Evolutionary conservation across 1,140 invertebrate species (phyloP), one percentile per base, ranked within the genome.

Genomic region (Papilio helenus): DNA sequence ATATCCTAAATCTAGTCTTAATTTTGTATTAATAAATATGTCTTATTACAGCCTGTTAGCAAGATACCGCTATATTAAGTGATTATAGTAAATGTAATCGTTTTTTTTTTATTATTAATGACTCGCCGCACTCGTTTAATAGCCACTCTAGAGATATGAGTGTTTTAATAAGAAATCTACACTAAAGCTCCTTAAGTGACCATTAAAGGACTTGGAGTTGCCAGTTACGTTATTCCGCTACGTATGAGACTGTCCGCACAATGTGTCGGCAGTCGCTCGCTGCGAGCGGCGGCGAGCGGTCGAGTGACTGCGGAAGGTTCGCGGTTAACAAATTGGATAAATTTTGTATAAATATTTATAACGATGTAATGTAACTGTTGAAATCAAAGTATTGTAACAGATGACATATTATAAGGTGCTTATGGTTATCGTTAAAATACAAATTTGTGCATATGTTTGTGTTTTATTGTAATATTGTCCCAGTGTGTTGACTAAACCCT

Each of bases 341-440:
- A 91, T 92, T 93, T 94, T 93, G 93, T 94, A 93, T 93, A 94
- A 93, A 93, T 93, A 93, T 94, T 93, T 92, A 90, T 93, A 93
- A 93, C 90, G 90, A 89, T 93, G 88, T 93, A 94, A 90, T 93
- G 87, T 94, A 93, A 93, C 92, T 93, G 91, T 93, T 93, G 89
- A 91, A 89, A 91, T 90, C 85, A 92, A 89, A 84, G 87, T 91
- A 93, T 92, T 93, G 90, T 94, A 94, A 94, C 91, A 92, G 90
- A 93, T 87, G 88, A 94, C 91, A 93, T 92, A 93, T 92, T 93
- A 89, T 94, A 93, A 93, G 93, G 93, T 94, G 93, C 93, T 94
- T 94, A 93, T 93, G 90, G 92, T 93, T 92, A 93, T 93, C 92
- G 93, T 94, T 94, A 94, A 93, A 94, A 94, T 94, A 94, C 92